Evolutionary conservation across 64 coral and sea anemone species (phyloP).

Genomic region (Pachyseris speciosa): DNA sequence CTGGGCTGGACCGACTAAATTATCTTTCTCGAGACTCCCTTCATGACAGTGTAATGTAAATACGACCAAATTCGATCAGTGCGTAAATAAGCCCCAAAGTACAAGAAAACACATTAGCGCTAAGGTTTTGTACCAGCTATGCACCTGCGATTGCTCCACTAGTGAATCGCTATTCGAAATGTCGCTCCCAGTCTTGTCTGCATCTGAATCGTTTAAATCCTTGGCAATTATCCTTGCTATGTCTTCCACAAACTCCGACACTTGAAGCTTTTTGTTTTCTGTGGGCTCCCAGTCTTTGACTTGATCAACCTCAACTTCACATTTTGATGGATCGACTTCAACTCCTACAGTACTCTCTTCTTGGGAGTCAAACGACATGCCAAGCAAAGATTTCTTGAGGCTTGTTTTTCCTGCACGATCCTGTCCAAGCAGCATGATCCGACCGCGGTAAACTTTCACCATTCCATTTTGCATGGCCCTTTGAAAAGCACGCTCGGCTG

Average conservation of each 20-base stretch:
- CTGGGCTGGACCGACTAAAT: too few relatives aligned
- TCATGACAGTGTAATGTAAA: too few relatives aligned
- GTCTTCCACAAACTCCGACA: constrained; percentile 29
- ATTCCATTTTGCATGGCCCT: constrained; percentile 31
- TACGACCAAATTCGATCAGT: too few relatives aligned
- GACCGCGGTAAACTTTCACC: constrained; percentile 49
- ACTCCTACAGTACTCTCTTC: constrained; percentile 63
- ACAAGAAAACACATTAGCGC: too few relatives aligned
- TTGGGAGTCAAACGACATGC: constrained; percentile 28
- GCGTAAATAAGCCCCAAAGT: too few relatives aligned
- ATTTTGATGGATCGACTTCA: constrained; percentile 57
- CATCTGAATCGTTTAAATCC: not conserved
- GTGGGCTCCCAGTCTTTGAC: constrained; percentile 23
- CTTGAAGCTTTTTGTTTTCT: not conserved
- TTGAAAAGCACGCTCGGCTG: constrained; percentile 38
- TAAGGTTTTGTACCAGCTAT: not conserved
- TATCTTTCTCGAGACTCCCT: too few relatives aligned
- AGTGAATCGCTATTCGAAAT: not conserved
- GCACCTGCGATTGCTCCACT: not conserved
- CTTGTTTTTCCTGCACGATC: constrained; percentile 69
- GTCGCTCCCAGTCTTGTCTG: not conserved
- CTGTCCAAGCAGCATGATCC: constrained; percentile 68
- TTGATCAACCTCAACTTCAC: constrained; percentile 42
- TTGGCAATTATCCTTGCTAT: constrained; percentile 34
- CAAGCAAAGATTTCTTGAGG: constrained; percentile 69